Conservation (phyloP, 2,113 vertebrate species). For the Coracopsis vasa region DNA sequence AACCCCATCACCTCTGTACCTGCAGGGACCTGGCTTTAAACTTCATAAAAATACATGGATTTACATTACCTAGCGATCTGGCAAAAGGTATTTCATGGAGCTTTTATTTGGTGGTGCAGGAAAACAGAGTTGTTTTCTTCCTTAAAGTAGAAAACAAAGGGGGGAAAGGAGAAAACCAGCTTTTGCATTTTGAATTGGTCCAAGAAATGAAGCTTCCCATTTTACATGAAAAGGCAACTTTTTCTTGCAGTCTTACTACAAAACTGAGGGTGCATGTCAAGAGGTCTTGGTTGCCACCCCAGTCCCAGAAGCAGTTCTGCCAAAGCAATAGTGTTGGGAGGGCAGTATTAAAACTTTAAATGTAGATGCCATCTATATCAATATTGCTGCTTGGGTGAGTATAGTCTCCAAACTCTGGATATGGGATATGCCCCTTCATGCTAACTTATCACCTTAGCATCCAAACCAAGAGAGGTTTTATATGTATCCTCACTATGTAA, state of each 20-base stretch:
- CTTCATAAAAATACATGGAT: not conserved
- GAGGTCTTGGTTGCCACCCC: not conserved
- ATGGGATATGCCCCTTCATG: not conserved
- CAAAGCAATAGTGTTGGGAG: not conserved
- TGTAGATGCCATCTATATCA: not conserved
- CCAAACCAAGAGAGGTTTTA: not conserved
- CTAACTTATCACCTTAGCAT: not conserved
- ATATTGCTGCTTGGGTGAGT: not conserved
- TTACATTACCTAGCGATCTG: not conserved
- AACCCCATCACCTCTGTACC: not conserved
- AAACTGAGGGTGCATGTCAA: not conserved
- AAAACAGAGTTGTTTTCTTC: not conserved
- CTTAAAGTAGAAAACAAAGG: not conserved
- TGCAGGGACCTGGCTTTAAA: not conserved
- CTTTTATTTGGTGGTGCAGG: not conserved
- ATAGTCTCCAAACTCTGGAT: not conserved
- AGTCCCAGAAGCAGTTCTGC: not conserved
- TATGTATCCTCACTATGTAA: not conserved
- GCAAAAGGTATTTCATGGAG: not conserved
- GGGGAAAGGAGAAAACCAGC: not conserved
- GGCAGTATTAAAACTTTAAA: not conserved
- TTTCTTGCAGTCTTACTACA: not conserved
- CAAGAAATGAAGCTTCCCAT: not conserved
- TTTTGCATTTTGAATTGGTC: not conserved
- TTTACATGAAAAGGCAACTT: not conserved